These are phyloP conservation scores for Tiliacea aurago DNA, from an alignment of 2,888 invertebrate species.

Conservation along the genomic window DNA sequence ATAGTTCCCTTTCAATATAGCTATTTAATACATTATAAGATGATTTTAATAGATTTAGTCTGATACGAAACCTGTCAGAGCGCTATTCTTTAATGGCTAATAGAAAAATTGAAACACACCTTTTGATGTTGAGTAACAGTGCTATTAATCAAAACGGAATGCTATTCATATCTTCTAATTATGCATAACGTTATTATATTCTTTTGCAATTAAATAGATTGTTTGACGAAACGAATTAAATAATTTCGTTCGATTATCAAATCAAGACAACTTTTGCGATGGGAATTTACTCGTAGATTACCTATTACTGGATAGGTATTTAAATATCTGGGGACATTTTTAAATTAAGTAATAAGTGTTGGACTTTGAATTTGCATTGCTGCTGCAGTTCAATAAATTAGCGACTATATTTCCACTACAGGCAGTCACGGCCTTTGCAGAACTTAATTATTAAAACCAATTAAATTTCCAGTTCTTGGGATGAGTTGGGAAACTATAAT, in stretches of 20 bases:
- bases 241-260: background rate
- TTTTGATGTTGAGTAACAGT: conserved; percentile 8
- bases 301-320: no score
- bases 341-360: background rate
- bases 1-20: conserved; percentile 15
- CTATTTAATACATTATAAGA: conserved; percentile 27
- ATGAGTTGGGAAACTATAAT: conserved; percentile 27
- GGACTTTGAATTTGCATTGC: background rate
- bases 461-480: conserved; percentile 16
- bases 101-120: conserved; percentile 14
- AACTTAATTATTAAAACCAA: conserved; percentile 15
- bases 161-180: conserved; percentile 21
- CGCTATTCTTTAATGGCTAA: conserved; percentile 18
- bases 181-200: conserved; percentile 20
- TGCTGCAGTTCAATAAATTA: conserved; percentile 7
- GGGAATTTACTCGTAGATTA: background rate
- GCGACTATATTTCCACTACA: conserved; percentile 15
- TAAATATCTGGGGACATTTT: background rate
- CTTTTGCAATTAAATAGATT: conserved; percentile 1
- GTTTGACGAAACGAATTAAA: background rate
- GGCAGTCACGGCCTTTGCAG: background rate
- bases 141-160: conserved; percentile 27
- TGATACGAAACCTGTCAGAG: conserved; percentile 39
- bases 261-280: background rate
- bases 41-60: conserved; percentile 31